Evolutionary conservation across 53 echinoderm and acorn worm species (phyloP), one percentile per base, ranked within the genome.

Genomic region (Hippasteria phrygiana): DNA sequence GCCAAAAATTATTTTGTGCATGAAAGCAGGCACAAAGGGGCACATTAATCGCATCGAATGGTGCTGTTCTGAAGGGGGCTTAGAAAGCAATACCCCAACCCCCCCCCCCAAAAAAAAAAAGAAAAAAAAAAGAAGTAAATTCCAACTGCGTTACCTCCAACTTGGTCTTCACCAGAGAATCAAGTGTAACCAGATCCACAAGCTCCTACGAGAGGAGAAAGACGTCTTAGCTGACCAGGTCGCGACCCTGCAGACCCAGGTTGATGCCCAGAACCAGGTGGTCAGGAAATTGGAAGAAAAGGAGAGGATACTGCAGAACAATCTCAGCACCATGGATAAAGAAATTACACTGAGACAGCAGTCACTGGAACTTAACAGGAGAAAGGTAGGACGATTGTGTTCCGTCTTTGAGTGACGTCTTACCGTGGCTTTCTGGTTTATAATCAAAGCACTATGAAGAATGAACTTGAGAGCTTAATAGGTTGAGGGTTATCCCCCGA

Each of bases 241-340:
- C 14, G 93, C 93, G 2, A 98, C 98, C n/a, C 78, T 96, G 11
- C 98, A 98, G 84, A 96, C 98, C 24, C 98, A 98, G 84, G 98
- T 97, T 0, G 98, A 98, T 29, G 98, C 98, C n/a, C 98, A 98
- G 95, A 96, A 98, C 48, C 97, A 98, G 66, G 98, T 98, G 42
- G 98, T 98, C 0, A 43, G 98, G 37, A 96, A 95, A 78, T 89
- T 95, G 5, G 98, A 95, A 48, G 98, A 96, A 90, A 96, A 98
- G 50, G 98, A 96, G 84, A 88, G 98, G 56, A 88, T 98, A 27
- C 56, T 98, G 12, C 98, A 98, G 77, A 98, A 90, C 37, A 98
- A 90, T 36, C 91, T 98, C 10, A 83, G 88, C 27, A 94, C 93
- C 0, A 91, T 98, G 78, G 98, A 98, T 62, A 98, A 98, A 38